These are phyloP conservation scores for Patella caerulea DNA, from an alignment of 2,888 invertebrate genomes.

Conservation along the genomic window DNA sequence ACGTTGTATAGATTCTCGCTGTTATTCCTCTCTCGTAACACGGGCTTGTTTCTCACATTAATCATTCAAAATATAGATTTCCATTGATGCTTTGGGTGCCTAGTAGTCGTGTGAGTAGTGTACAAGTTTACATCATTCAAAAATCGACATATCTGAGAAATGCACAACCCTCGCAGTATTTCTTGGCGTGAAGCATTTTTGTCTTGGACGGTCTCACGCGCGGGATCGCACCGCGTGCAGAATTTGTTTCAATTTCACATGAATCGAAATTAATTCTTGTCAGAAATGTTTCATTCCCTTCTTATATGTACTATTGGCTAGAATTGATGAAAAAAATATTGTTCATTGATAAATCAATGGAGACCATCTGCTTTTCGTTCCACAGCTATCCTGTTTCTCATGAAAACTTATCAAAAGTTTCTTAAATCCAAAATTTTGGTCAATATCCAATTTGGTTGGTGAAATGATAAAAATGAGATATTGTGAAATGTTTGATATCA, in stretches of 20 bases:
- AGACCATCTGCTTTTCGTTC: constrained; percentile 6
- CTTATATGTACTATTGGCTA: constrained; percentile 10
- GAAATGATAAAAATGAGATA: too few relatives aligned
- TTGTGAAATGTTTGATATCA: too few relatives aligned
- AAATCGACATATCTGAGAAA: constrained; percentile 12
- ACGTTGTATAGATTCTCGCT: constrained; percentile 1
- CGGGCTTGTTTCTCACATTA: constrained; percentile 7
- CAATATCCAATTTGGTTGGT: too few relatives aligned
- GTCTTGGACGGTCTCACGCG: constrained; percentile 1
- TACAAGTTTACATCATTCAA: constrained; percentile 8
- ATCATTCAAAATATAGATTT: constrained; percentile 12
- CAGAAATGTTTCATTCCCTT: constrained; percentile 11
- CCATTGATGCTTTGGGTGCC: constrained; percentile 10
- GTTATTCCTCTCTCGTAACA: constrained; percentile 10
- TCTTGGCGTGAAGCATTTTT: constrained; percentile 5
- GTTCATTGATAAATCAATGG: constrained; percentile 10
- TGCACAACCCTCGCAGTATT: constrained; percentile 3
- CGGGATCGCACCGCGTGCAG: constrained; percentile 8
- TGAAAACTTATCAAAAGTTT: too few relatives aligned
- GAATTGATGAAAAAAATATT: constrained; percentile 12
- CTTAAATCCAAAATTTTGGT: too few relatives aligned
- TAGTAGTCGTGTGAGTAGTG: constrained; percentile 7
- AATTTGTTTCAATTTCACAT: constrained; percentile 12
- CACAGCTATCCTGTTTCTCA: not conserved
- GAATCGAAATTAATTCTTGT: constrained; percentile 11